Conservation (phyloP, 2,113 vertebrate species). For the Tachysurus fulvidraco region DNA sequence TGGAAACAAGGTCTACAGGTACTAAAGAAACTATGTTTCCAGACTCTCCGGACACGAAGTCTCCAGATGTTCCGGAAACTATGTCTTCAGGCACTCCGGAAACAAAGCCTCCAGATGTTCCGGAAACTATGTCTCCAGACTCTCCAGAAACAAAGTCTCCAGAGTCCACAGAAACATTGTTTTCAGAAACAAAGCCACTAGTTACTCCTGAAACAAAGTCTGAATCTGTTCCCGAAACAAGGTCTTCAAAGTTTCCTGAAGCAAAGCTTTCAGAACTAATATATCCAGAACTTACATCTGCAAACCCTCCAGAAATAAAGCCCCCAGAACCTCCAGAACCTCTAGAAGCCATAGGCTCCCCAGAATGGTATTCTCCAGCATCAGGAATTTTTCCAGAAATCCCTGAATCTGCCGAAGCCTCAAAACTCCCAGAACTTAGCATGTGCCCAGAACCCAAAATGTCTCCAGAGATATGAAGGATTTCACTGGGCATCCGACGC, state of each 20-base stretch:
- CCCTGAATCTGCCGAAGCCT: conserved; percentile 51
- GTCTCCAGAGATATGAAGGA: conserved; percentile 63
- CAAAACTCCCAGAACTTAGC: conserved; percentile 61
- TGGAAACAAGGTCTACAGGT: too few species aligned
- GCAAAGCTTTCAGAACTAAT: conserved; percentile 43
- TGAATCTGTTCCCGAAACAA: conserved; percentile 1
- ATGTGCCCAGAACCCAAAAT: conserved; percentile 59
- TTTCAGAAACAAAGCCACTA: conserved; percentile 52
- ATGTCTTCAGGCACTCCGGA: conserved; percentile 43
- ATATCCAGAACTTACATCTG: conserved; percentile 45
- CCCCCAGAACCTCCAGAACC: conserved; percentile 48
- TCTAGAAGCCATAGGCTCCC: conserved; percentile 39
- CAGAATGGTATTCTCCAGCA: conserved; percentile 56
- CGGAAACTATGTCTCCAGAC: conserved; percentile 31
- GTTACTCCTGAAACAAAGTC: conserved; percentile 46
- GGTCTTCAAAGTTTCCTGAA: neutral
- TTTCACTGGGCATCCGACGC: conserved; percentile 71
- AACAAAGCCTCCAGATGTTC: conserved; percentile 48
- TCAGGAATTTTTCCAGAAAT: conserved; percentile 43
- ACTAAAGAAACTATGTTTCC: conserved; percentile 57
- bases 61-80: neutral
- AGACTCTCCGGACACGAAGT: conserved; percentile 22
- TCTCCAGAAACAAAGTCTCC: conserved; percentile 7
- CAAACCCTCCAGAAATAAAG: neutral
- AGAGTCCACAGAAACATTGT: conserved; percentile 50